Percentiles rank a stretch among this genome's conserved stretches.
Evolutionary conservation across 2,113 vertebrate species (phyloP).

Genomic region (Ancistrus triradiatus): DNA sequence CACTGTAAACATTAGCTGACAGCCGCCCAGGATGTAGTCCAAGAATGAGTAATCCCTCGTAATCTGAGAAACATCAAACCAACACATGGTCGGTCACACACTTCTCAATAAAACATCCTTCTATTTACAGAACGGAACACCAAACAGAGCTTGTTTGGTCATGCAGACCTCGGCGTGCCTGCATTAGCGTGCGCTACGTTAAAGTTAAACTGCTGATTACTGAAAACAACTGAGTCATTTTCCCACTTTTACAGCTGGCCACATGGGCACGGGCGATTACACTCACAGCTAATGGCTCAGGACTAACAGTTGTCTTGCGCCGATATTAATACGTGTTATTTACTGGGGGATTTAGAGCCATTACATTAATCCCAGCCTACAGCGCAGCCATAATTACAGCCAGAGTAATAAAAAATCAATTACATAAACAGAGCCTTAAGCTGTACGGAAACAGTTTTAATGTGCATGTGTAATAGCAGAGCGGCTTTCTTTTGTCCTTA

Average conservation of each 20-base stretch:
- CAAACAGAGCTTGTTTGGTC: neutral
- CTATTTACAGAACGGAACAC: neutral
- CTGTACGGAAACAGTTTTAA: conserved; percentile 33
- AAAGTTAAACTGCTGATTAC: conserved; percentile 5
- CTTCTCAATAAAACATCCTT: neutral
- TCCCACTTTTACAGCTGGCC: conserved; percentile 6
- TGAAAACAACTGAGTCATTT: conserved; percentile 20
- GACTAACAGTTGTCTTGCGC: conserved; percentile 31
- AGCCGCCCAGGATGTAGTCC: conserved; percentile 97
- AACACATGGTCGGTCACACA: neutral
- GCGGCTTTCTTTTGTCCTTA: conserved; percentile 10
- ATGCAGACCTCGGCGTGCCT: neutral
- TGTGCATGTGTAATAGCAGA: conserved; percentile 18
- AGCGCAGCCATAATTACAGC: conserved; percentile 25
- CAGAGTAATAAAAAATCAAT: conserved; percentile 19
- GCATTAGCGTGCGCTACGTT: conserved; percentile 4
- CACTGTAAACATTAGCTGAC: conserved; percentile 97
- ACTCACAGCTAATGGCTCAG: neutral
- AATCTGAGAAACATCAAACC: conserved; percentile 68
- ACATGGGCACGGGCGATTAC: neutral
- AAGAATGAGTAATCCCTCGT: conserved; percentile 91
- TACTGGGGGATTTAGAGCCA: conserved; percentile 27
- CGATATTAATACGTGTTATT: conserved; percentile 38
- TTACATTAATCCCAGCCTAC: conserved; percentile 31
- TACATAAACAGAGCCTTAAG: conserved; percentile 21